Base-by-base conservation (phyloP, 2,113 vertebrate genomes). In the Craseonycteris thonglongyai region DNA sequence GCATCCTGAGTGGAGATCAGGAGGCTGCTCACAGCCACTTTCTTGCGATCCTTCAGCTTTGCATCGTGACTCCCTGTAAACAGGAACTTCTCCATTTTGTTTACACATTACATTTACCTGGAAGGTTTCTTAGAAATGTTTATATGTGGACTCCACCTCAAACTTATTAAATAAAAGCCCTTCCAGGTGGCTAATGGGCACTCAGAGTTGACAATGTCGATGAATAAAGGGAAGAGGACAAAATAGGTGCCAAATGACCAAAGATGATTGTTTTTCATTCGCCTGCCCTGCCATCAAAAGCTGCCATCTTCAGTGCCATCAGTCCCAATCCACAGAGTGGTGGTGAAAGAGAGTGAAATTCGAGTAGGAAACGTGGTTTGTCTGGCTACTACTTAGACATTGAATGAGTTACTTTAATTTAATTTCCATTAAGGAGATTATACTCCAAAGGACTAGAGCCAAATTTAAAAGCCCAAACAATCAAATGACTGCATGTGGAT, bases 361-460 rank as follows among this genome's bases (percentile, higher is more conserved):
- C 21, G 63, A 81, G 21, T 16, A 38, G 26, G 54, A 69, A 86
- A 66, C 30, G 7, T 40, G 47, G 4, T 72, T 91, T 90, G 66
- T 88, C 79, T 72, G 38, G 40, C 51, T 61, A 80, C 47, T 61
- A 42, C 72, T 78, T 74, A 38, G n/a, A 82, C 38, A 72, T 8
- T 90, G 54, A 94, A 91, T 35, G n/a, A 90, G 42, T 95, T 85
- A 79, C 33, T 96, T 81, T 78, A 84, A 84, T 15, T 22, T 38
- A 72, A 92, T 95, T 93, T 95, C 90, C 81, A 92, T 61, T 51
- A 87, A 95, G 71, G 24, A n/a, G 3, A 56, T 96, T 80, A 47
- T 88, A 86, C 9, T 92, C 42, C 78, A 78, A 80, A 85, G 59
- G 7, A 68, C 40, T 75, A 66, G 40, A 76, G 54, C 85, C 79